These are phyloP conservation scores for Corydoras sp. DNA, from an alignment of 2,113 vertebrate genomes.

Conservation along the genomic window DNA sequence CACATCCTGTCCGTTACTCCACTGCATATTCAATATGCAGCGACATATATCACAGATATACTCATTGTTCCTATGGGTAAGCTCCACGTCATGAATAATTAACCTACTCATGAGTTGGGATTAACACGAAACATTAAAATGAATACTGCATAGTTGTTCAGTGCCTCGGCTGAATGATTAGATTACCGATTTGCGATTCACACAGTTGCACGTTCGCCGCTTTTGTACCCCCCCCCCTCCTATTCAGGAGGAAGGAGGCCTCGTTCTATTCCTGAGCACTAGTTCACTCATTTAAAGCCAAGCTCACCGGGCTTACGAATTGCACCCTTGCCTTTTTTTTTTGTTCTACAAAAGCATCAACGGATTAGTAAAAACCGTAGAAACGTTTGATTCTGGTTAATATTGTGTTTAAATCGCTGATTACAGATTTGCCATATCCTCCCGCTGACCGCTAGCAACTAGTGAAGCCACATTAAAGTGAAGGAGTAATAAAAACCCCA, in stretches of 20 bases:
- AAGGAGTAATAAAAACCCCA: no score
- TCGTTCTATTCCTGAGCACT: conserved; percentile 64
- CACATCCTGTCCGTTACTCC: background rate
- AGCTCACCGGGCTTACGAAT: conserved; percentile 47
- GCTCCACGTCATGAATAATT: conserved; percentile 29
- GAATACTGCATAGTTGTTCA: conserved; percentile 57
- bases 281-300: conserved; percentile 50
- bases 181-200: conserved; percentile 44
- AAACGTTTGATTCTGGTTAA: conserved; percentile 9
- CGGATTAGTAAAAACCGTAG: conserved; percentile 40
- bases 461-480: no score
- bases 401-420: no score
- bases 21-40: conserved; percentile 25
- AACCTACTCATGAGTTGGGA: conserved; percentile 59
- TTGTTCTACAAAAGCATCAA: conserved; percentile 29
- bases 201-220: conserved; percentile 58
- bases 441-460: no score
- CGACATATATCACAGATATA: conserved; percentile 2
- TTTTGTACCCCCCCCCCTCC: conserved; percentile 47
- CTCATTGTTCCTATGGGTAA: conserved; percentile 10
- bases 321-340: conserved; percentile 24
- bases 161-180: conserved; percentile 53
- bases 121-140: conserved; percentile 28
- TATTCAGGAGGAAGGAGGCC: no score
- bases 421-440: no score